Evolutionary conservation across 2,113 vertebrate genomes (phyloP), one percentile per base, ranked within the genome.

Genomic region (Poicephalus gulielmi): DNA sequence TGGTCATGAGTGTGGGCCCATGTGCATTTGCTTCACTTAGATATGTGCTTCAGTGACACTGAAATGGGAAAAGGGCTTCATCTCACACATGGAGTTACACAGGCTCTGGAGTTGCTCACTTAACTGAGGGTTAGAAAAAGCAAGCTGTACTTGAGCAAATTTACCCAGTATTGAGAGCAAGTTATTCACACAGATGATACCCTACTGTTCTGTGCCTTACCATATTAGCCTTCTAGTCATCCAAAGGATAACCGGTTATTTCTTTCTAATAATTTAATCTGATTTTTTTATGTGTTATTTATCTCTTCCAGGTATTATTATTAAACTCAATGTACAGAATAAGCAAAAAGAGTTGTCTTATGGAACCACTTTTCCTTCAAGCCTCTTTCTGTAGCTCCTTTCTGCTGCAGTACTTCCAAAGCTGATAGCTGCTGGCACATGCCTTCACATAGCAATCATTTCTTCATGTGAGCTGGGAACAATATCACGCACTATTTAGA

Each of bases 401-500:
- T 62, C 46, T 62, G 39, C 14, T 19, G 73, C 64, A 35, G 73
- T 2, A 1, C 14, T 35, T 66, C 55, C 47, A 31, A 50, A 81
- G 49, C 43, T 39, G 39, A 31, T 33, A 24, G 10, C 60, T 37
- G 22, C 57, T 37, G 43, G 50, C 50, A 84, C 2, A 0, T 5
- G n/a, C 33, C 3, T 3, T 11, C 12, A 7, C 1, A 1, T 1
- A 37, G n/a, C 22, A 47, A 1, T 12, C 9, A 8, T 17, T 23
- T 20, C 30, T 50, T 31, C 43, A 27, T 9, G 13, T 0, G 3
- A 46, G 28, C 3, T 28, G 15, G 2, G 44, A 70, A 20, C 28
- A 8, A 19, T 9, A 20, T n/a, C 17, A 10, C 1, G 0, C 2
- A 0, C 11, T 22, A 22, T 13, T 25, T 27, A 37, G 50, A 75